Evolutionary conservation across 30 jellyfish, hydroid and myxozoan genomes (phyloP).

Genomic region (Mastigias papua): DNA sequence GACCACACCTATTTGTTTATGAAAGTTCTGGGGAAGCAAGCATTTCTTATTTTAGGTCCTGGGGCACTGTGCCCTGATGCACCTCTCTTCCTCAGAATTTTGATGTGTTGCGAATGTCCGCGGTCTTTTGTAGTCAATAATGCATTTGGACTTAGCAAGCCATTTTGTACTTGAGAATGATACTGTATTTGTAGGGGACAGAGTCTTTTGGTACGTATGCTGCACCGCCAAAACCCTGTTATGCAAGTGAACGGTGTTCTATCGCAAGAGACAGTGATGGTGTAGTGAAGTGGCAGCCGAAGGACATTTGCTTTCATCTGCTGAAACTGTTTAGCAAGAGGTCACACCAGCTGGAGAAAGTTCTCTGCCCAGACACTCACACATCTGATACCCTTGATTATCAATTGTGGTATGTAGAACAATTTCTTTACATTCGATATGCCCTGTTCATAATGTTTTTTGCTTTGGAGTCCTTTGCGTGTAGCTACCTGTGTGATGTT

Average conservation of each 20-base stretch:
- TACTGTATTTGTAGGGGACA: conserved; percentile 76
- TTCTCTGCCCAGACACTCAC: conserved; percentile 81
- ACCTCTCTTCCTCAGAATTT: too few relatives aligned
- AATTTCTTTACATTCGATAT: neutral
- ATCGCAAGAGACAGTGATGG: conserved; percentile 17
- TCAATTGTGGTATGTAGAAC: conserved; percentile 74
- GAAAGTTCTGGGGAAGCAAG: too few relatives aligned
- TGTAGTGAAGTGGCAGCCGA: conserved; percentile 28
- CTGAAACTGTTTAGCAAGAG: conserved; percentile 82
- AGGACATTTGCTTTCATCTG: conserved; percentile 84
- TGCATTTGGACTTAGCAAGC: too few relatives aligned
- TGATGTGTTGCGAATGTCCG: too few relatives aligned
- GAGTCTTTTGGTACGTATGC: conserved; percentile 80
- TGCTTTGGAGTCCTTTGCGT: too few relatives aligned
- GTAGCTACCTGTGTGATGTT: too few relatives aligned
- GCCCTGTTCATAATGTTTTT: too few relatives aligned
- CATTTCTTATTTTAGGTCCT: too few relatives aligned
- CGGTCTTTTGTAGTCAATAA: too few relatives aligned
- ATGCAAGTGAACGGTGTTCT: conserved; percentile 17
- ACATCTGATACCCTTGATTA: conserved; percentile 82
- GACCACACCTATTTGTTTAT: too few relatives aligned
- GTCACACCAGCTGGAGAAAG: conserved; percentile 79
- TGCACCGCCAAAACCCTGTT: conserved; percentile 79
- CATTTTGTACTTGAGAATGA: too few relatives aligned
- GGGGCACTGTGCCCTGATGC: too few relatives aligned